Percentiles rank a stretch among this genome's conserved stretches.
Conservation (phyloP, 1,140 invertebrate species). For the Drosophila nebulosa region DNA sequence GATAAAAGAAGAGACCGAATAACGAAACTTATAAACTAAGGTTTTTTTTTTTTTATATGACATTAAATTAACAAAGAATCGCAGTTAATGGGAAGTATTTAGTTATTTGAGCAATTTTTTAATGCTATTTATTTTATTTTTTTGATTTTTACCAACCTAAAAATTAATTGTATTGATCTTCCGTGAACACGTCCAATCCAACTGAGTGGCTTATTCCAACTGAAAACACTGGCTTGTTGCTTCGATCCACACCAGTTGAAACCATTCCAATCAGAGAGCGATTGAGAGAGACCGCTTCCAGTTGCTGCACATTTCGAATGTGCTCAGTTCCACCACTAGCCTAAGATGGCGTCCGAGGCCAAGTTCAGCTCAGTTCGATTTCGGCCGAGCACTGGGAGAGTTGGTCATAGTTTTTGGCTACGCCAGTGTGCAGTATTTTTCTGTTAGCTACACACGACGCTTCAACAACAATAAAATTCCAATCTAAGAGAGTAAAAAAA, state of each 20-base stretch:
- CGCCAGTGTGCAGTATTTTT: conserved; percentile 26
- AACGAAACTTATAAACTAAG: background rate
- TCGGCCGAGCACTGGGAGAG: conserved; percentile 71
- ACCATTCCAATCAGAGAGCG: conserved; percentile 38
- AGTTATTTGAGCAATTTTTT: background rate
- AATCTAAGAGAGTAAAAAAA: conserved; percentile 19
- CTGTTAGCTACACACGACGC: conserved; percentile 58
- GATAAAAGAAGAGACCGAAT: no score
- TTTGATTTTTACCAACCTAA: background rate
- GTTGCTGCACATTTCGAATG: background rate
- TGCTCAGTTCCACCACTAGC: conserved; percentile 8
- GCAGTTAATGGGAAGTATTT: background rate
- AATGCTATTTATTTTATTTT: background rate
- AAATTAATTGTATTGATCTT: conserved; percentile 2
- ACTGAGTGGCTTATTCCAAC: conserved; percentile 62
- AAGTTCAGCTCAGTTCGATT: conserved; percentile 77
- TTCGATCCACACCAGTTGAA: conserved; percentile 3
- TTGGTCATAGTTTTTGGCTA: conserved; percentile 26
- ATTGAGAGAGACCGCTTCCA: background rate
- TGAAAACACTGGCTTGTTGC: conserved; percentile 37
- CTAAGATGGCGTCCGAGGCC: conserved; percentile 80
- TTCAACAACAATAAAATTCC: conserved; percentile 15
- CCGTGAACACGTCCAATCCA: conserved; percentile 62
- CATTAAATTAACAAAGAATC: background rate
- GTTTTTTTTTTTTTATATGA: background rate